Evolutionary conservation across 2,888 invertebrate species (phyloP), one percentile per base, ranked within the genome.

Genomic region (Odontocolon sp.): DNA sequence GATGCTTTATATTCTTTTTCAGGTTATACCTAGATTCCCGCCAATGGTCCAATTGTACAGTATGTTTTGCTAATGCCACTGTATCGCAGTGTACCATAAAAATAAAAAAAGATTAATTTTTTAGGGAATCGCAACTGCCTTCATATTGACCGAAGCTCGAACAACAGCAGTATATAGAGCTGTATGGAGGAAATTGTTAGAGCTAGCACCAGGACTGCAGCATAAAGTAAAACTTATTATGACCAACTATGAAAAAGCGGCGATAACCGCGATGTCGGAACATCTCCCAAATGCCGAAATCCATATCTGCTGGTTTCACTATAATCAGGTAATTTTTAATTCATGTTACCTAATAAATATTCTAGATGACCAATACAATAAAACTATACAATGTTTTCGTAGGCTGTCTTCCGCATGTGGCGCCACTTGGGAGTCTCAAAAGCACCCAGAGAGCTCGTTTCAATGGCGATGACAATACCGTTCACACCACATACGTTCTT

Each of bases 241-340:
- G 66, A 40, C 36, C 6, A 54, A 67, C 38, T 67, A 36, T 26
- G 66, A 67, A 38, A 31, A 38, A 23, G 66, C 66, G 8, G 66
- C 38, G 21, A 67, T 52, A 8, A 54, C n/a, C 14, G 38, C 66
- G 38, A 18, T 40, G 23, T 23, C 26, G 6, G 26, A 36, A 6
- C 6, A 11, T 9, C 56, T 68, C 16, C 68, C 68, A 3, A 26
- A 40, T 8, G 31, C 26, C 33, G 21, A 26, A n/a, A 16, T 56
- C 8, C 56, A 68, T 21, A 56, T 56, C 5, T 68, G 56, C 21
- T 68, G 68, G 68, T 68, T 68, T 4, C 68, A 68, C 28, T 68
- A 40, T 14, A 38, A 31, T 14, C 68, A 68, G 56, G 68, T 68
- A 56, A 8, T n/a, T n/a, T n/a, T n/a, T n/a, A 36, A 16, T 23